A percentile compares a stretch with the other conserved stretches of the same genome.
phyloP scores from a whole-genome alignment of 2,888 invertebrate genomes.

The Miltochrista miniata region DNA sequence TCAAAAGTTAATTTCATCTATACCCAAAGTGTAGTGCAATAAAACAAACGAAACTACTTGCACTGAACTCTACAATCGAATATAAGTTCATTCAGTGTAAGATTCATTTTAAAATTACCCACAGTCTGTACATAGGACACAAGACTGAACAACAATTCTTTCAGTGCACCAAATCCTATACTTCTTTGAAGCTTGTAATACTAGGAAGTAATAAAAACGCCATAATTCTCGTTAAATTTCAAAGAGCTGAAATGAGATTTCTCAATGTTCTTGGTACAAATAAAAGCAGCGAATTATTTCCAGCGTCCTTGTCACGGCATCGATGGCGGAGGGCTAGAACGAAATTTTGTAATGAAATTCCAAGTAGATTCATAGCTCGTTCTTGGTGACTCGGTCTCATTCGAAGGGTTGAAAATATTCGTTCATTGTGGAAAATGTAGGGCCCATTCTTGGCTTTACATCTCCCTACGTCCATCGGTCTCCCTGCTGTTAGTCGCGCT shows the following conservation, averaged over 20 bases:
- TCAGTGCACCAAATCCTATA: background rate
- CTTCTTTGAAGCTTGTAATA: background rate
- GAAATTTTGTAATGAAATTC: slow-evolving; percentile 69
- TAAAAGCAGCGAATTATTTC: slow-evolving; percentile 19
- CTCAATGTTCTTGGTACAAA: slow-evolving; percentile 16
- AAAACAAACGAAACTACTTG: too few relatives aligned
- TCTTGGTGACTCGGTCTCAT: slow-evolving; percentile 26
- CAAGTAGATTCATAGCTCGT: slow-evolving; percentile 58
- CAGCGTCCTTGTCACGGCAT: slow-evolving; percentile 38
- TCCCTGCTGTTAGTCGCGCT: too few relatives aligned
- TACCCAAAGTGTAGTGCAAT: too few relatives aligned
- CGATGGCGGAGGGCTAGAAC: slow-evolving; percentile 41
- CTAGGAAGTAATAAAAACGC: background rate
- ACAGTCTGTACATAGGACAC: too few relatives aligned
- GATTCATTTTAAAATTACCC: too few relatives aligned
- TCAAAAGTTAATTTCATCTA: too few relatives aligned
- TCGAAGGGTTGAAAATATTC: slow-evolving; percentile 36
- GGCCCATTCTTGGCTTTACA: background rate
- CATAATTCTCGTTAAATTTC: background rate
- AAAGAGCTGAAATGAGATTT: background rate
- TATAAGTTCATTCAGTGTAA: too few relatives aligned
- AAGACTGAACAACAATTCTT: background rate
- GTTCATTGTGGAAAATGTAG: slow-evolving; percentile 13
- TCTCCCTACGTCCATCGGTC: too few relatives aligned
- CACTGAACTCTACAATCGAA: too few relatives aligned